Base-by-base conservation (phyloP, 2,113 vertebrate genomes). In the Actinemys pallida region DNA sequence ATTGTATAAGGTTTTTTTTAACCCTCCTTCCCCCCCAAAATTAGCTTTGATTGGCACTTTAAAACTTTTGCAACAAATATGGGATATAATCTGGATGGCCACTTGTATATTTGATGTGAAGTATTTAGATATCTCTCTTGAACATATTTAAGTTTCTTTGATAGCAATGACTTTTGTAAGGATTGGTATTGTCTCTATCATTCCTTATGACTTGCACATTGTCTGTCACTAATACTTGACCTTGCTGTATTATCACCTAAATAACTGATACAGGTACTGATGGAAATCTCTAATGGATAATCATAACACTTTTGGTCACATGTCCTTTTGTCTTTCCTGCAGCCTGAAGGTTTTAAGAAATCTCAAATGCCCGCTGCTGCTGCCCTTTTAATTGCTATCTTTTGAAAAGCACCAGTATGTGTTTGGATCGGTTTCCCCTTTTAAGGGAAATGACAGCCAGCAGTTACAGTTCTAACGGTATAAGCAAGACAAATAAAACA, bases 321-420 rank as follows among this genome's bases (percentile, higher is more conserved):
- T 97, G 97, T 97, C 95, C 90, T 97, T 95, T 95, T 95, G 94
- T 98, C 90, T 97, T 97, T 97, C 95, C 96, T 98, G 98, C 98
- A 98, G 97, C 96, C 98, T 98, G 97, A 98, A 98, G 98, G 96
- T 98, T 98, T 97, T 98, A 97, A 98, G 97, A 98, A 98, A 97
- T 98, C 98, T 95, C 97, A 98, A 98, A 98, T 96, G 96, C 96
- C 97, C 79, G 96, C 98, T 98, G 98, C 98, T 98, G 98, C 98
- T 98, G 97, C 98, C 98, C 97, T 98, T 98, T 98, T 98, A 98
- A 95, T 98, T 97, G 98, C 98, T 98, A 69, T 98, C 98, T 98
- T 98, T 98, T 98, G 97, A 98, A 98, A 98, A 98, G 98, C 98
- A 98, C 98, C 98, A 98, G 98, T 98, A 95, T 98, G 96, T 98